These are phyloP conservation scores for Lepidonotus clava DNA, from an alignment of 2,888 invertebrate genomes.

Conservation along the genomic window DNA sequence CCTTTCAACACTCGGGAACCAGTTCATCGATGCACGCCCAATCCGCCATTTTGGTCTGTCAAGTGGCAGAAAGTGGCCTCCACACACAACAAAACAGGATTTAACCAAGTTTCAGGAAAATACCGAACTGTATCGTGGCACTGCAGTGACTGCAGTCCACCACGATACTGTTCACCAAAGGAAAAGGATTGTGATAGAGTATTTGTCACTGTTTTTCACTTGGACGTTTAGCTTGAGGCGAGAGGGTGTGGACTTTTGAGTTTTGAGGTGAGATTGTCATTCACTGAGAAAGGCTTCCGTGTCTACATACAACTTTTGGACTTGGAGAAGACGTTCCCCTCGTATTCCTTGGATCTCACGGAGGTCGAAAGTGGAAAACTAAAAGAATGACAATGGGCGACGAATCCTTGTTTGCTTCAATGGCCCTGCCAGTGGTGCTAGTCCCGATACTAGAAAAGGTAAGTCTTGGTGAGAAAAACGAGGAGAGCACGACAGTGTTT, in stretches of 20 bases:
- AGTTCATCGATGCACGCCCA: conserved; percentile 10
- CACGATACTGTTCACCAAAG: background rate
- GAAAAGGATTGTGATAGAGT: background rate
- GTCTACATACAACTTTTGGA: background rate
- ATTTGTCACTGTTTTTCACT: background rate
- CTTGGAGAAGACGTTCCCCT: background rate
- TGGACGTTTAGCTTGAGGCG: background rate
- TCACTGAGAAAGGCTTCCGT: background rate
- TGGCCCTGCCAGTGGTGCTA: conserved; percentile 78
- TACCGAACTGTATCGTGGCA: background rate
- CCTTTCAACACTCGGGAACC: too few species aligned
- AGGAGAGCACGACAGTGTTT: too few species aligned
- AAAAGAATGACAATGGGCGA: conserved; percentile 77
- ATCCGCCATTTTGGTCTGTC: conserved; percentile 30
- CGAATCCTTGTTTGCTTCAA: conserved; percentile 75
- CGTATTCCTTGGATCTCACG: background rate
- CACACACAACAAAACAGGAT: background rate
- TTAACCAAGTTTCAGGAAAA: background rate
- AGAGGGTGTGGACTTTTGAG: background rate
- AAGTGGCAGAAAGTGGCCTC: background rate
- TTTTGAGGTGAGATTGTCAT: conserved; percentile 1
- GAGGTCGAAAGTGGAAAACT: conserved; percentile 32
- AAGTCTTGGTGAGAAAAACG: too few species aligned
- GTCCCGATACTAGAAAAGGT: conserved; percentile 78
- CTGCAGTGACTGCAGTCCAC: background rate